Conservation (phyloP, 1,140 invertebrate species). For the Tetragnatha versicolor region DNA sequence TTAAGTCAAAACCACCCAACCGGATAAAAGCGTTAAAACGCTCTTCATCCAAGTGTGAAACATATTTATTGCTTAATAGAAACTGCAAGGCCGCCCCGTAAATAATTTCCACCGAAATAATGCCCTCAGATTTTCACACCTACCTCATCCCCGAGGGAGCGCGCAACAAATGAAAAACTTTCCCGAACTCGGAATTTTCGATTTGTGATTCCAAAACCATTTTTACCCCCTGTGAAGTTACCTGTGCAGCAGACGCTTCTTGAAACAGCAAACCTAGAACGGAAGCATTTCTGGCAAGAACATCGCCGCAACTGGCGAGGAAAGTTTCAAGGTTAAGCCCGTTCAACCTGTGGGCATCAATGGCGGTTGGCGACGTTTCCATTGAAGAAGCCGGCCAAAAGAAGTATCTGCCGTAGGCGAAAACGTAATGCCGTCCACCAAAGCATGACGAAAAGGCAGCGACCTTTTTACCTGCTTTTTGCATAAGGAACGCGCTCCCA, state of each 20-base stretch:
- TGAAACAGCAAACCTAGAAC: too few species aligned
- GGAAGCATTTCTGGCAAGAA: too few species aligned
- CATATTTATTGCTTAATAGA: too few species aligned
- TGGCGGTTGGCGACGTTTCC: slow-evolving; percentile 19
- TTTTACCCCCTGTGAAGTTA: slow-evolving; percentile 26
- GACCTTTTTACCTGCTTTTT: slow-evolving; percentile 44
- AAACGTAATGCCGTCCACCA: slow-evolving; percentile 42
- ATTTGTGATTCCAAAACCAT: background rate
- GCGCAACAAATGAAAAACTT: too few species aligned
- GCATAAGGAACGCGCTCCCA: slow-evolving; percentile 18
- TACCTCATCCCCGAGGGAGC: too few species aligned
- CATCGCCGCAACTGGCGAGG: slow-evolving; percentile 35
- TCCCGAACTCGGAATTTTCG: background rate
- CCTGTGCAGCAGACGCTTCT: background rate
- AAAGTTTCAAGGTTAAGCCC: slow-evolving; percentile 40
- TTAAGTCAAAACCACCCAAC: too few species aligned
- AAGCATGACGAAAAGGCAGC: slow-evolving; percentile 50
- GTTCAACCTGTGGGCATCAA: background rate
- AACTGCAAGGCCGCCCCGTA: too few species aligned
- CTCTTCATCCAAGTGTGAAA: too few species aligned
- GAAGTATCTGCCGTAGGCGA: slow-evolving; percentile 39
- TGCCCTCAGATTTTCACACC: too few species aligned
- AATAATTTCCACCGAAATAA: too few species aligned
- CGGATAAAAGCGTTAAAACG: too few species aligned
- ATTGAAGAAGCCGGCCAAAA: slow-evolving; percentile 15